Evolutionary conservation across 2,113 vertebrate genomes (phyloP).

Genomic region (Redunca redunca): DNA sequence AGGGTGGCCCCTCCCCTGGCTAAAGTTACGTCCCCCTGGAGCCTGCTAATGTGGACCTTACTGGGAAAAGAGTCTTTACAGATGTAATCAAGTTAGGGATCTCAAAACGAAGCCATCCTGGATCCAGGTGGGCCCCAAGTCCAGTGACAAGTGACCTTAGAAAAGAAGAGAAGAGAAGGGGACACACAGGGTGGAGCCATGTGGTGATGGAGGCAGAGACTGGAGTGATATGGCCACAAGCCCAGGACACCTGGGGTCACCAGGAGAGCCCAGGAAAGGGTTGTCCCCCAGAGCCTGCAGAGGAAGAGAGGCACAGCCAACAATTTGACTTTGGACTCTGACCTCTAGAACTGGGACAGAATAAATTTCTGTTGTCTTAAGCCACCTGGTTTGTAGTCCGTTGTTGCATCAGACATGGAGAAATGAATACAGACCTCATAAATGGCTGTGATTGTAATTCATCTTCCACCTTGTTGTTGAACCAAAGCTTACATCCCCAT

Average conservation of each 20-base stretch:
- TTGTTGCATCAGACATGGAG: neutral
- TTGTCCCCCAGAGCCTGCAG: neutral
- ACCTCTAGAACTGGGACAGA: neutral
- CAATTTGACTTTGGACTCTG: neutral
- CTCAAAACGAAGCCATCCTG: neutral
- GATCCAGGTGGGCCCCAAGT: neutral
- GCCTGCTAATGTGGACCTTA: neutral
- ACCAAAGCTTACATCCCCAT: fast-evolving
- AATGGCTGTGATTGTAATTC: fast-evolving
- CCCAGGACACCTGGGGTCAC: neutral
- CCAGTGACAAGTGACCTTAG: neutral
- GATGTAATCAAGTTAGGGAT: neutral
- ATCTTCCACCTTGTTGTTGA: neutral
- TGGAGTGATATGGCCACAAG: neutral
- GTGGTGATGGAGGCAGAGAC: neutral
- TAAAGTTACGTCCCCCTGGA: neutral
- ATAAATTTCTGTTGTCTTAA: neutral
- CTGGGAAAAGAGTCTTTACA: neutral
- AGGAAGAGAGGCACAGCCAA: fast-evolving
- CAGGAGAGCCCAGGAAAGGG: neutral
- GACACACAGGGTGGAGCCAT: neutral
- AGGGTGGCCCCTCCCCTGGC: fast-evolving
- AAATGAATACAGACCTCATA: no score
- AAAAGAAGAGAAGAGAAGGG: neutral
- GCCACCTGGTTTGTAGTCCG: fast-evolving